Evolutionary conservation across 2,888 invertebrate genomes (phyloP).

Genomic region (Scaptomyza flava): DNA sequence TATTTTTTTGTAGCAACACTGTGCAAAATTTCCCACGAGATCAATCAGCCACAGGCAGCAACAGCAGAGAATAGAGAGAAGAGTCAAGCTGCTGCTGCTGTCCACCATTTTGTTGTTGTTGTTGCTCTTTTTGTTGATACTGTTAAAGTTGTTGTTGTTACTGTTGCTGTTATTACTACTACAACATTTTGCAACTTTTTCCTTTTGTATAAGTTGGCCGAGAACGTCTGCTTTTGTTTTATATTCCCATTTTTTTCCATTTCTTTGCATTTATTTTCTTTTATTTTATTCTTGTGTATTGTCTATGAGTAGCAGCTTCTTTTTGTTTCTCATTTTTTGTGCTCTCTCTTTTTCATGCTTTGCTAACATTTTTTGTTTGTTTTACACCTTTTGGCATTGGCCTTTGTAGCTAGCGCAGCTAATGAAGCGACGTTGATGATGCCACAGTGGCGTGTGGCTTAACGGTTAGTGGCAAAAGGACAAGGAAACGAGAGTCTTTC

Average conservation of each 20-base stretch:
- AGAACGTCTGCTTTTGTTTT: constrained; percentile 56
- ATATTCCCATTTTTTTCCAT: constrained; percentile 1
- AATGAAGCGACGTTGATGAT: constrained; percentile 73
- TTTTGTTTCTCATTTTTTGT: constrained; percentile 8
- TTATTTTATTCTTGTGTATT: constrained; percentile 2
- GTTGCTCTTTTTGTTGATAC: constrained; percentile 34
- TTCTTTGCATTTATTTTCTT: too few species aligned
- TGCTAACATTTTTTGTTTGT: constrained; percentile 41
- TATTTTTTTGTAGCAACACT: constrained; percentile 55
- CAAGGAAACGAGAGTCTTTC: background rate
- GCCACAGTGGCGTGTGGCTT: constrained; percentile 39
- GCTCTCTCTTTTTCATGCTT: constrained; percentile 12
- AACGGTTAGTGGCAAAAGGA: background rate
- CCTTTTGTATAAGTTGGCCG: constrained; percentile 63
- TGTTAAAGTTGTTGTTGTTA: constrained; percentile 24
- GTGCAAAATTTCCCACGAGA: constrained; percentile 82
- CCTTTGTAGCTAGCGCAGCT: constrained; percentile 68
- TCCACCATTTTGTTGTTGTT: constrained; percentile 34
- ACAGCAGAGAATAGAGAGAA: constrained; percentile 21
- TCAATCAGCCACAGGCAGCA: constrained; percentile 80
- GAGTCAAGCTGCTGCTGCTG: constrained; percentile 33
- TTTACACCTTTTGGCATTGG: constrained; percentile 76
- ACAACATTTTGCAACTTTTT: constrained; percentile 73
- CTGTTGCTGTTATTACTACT: constrained; percentile 63
- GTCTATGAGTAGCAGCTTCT: constrained; percentile 26